Base-by-base conservation (phyloP, 2,113 vertebrate species). In the Bucco capensis region DNA sequence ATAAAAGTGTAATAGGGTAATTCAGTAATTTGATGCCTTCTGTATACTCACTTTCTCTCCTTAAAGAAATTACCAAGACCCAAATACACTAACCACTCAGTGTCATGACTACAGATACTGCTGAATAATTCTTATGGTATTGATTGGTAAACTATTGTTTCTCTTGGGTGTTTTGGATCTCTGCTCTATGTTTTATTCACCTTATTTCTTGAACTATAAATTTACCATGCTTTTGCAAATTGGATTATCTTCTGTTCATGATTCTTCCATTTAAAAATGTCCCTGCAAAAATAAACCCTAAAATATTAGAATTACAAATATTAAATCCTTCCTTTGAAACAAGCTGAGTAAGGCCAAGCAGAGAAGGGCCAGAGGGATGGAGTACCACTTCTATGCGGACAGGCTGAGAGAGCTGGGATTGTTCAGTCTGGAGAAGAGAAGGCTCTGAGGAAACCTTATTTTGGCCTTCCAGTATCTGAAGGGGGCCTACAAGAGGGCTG, bases 1-100 rank as follows among this genome's bases (percentile, higher is more conserved):
- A 91, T 86, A 94, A 89, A 93, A 95, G 23, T 84, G 38, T 83
- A 94, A 92, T 90, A 74, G 35, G n/a, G 89, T 91, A 85, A 96
- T 96, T 96, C 92, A 93, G 94, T 83, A 89, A 94, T 96, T 85
- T 80, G 49, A 49, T 93, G 83, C 73, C 90, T 95, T 40, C 70
- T 76, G 46, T 93, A 66, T 88, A 66, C 66, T 95, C 64, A 61
- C 65, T 88, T 91, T 85, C 75, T 50, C 40, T 86, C 57, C 78
- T 83, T 35, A 78, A 89, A 92, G 65, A 89, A 95, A 90, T 89
- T 90, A 93, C 50, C 18, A 46, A 56, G 44, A 46, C 86, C 33
- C 57, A 94, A 91, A 83, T 50, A 75, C 49, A 70, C 58, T 86
- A 79, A 71, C 73, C n/a, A 71, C 25, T 78, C 79, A 60, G n/a